phyloP scores from a whole-genome alignment of 2,113 vertebrate genomes.

The Sigmodon hispidus region DNA sequence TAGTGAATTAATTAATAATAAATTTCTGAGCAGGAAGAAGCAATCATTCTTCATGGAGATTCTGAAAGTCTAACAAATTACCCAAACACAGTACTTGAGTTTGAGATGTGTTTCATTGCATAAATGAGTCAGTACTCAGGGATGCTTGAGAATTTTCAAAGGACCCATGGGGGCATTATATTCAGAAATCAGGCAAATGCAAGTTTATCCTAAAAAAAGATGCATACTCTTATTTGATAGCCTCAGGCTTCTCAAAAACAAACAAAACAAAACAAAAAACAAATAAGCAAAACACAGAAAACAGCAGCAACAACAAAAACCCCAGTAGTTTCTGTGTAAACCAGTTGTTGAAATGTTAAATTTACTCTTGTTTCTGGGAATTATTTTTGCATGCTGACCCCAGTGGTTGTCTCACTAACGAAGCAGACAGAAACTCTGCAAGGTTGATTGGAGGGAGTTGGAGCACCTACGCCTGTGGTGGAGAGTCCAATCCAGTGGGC shows the following conservation, averaged over 20 bases:
- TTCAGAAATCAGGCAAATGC: constrained; percentile 21
- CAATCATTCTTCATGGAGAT: constrained; percentile 10
- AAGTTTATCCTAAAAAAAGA: neutral
- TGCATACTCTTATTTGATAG: neutral
- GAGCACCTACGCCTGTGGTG: constrained; percentile 90
- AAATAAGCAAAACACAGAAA: neutral
- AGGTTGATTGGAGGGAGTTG: neutral
- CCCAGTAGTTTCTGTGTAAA: neutral
- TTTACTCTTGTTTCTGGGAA: neutral
- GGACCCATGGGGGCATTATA: neutral
- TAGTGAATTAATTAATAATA: constrained; percentile 44
- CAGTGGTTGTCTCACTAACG: neutral
- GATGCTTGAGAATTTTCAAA: neutral
- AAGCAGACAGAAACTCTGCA: neutral
- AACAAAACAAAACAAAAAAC: neutral
- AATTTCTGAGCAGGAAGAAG: constrained; percentile 19
- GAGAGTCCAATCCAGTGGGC: constrained; percentile 95
- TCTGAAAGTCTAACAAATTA: constrained; percentile 21
- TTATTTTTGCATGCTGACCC: constrained; percentile 13
- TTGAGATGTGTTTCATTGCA: neutral
- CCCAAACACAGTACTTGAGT: neutral
- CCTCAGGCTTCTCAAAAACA: neutral
- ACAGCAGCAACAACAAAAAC: neutral
- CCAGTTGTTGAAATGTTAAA: neutral
- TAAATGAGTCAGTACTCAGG: neutral